Evolutionary conservation across 2,797 vertebrate species (phyloP).

Genomic region (Enteromius radiatus): DNA sequence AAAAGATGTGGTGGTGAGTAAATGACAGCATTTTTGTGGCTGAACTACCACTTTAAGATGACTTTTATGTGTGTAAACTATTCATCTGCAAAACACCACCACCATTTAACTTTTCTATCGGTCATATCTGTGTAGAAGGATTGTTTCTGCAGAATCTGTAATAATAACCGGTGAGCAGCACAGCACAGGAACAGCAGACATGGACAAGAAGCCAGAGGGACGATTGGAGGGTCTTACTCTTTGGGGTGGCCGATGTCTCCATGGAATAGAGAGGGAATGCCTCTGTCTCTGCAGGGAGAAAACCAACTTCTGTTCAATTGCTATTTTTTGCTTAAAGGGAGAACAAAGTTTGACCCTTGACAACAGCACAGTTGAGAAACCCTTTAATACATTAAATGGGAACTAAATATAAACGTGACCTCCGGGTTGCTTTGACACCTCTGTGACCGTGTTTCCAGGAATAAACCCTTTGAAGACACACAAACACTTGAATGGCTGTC

Average conservation of each 20-base stretch:
- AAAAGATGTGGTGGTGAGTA: background rate
- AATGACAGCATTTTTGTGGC: too few species aligned
- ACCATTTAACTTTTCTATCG: background rate
- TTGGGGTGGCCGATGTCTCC: slow-evolving; percentile 70
- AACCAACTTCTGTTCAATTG: slow-evolving; percentile 66
- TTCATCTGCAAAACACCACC: background rate
- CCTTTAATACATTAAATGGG: background rate
- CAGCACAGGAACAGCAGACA: slow-evolving; percentile 50
- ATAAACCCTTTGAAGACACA: background rate
- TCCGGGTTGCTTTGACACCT: background rate
- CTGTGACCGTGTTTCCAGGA: background rate
- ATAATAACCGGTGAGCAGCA: background rate
- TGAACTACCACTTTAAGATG: background rate
- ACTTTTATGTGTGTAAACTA: background rate
- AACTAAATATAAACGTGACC: slow-evolving; percentile 1
- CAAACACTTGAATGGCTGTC: background rate
- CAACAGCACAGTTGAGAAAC: background rate
- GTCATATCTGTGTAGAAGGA: background rate
- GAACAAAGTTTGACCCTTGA: slow-evolving; percentile 14
- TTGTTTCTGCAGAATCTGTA: background rate
- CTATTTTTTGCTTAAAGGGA: slow-evolving; percentile 47
- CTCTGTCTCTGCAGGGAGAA: slow-evolving; percentile 78
- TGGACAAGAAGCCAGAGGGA: slow-evolving; percentile 48
- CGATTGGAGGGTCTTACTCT: slow-evolving; percentile 74
- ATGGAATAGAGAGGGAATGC: slow-evolving; percentile 65